Percentiles rank a stretch among this genome's conserved stretches.
Conservation (phyloP, 2,888 invertebrate species). For the Ormyrus pomaceus region DNA sequence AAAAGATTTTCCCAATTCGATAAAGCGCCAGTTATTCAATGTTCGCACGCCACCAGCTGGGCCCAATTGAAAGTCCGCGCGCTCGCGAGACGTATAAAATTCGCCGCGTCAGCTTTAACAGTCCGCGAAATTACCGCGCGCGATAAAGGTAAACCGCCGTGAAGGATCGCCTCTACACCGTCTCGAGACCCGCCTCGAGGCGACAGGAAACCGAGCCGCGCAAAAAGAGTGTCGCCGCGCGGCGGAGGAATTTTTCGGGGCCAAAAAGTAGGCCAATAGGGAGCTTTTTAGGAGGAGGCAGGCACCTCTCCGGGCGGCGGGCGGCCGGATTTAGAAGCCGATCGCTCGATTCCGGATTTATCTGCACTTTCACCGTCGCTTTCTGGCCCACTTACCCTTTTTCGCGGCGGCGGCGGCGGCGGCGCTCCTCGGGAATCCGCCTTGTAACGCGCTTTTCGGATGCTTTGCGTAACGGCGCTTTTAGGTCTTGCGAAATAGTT, state of each 20-base stretch:
- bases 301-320: not conserved
- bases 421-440: not conserved
- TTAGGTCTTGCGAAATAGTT: conserved; percentile 52
- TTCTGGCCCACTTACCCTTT: conserved; percentile 37
- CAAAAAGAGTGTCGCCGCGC: not conserved
- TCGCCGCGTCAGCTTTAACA: conserved; percentile 33
- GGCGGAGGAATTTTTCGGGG: not conserved
- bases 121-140: conserved; percentile 41
- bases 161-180: conserved; percentile 14
- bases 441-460: conserved; percentile 32
- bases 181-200: not conserved
- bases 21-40: not conserved
- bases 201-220: not conserved
- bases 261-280: conserved; percentile 36
- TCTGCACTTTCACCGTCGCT: conserved; percentile 23
- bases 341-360: conserved; percentile 28
- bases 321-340: conserved; percentile 35
- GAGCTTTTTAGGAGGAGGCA: not conserved
- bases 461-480: conserved; percentile 52
- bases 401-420: not conserved
- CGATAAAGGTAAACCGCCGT: conserved; percentile 33
- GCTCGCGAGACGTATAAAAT: conserved; percentile 2
- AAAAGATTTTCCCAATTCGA: not conserved
- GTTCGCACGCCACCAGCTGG: not conserved
- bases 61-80: conserved; percentile 24